phyloP scores from a whole-genome alignment of 2,888 invertebrate genomes.

The Punctoribates punctum region DNA sequence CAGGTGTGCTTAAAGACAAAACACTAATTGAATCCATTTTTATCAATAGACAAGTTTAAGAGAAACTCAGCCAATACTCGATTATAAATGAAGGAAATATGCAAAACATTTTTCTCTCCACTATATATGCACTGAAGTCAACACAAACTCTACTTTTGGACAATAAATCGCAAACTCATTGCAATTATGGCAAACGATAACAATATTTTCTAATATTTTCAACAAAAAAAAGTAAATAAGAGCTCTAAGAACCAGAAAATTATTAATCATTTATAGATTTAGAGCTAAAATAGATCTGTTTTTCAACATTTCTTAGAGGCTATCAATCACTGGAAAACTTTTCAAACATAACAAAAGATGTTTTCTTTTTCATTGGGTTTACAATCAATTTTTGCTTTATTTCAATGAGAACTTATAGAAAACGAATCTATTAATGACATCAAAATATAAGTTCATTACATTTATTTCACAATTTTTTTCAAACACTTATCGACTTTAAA shows the following conservation, averaged over 20 bases:
- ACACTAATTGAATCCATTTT: background rate
- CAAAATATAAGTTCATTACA: constrained; percentile 7
- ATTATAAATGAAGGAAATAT: constrained; percentile 1
- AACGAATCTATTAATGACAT: constrained; percentile 16
- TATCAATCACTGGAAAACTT: constrained; percentile 23
- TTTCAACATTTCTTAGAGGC: background rate
- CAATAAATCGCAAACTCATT: constrained; percentile 20
- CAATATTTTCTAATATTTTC: background rate
- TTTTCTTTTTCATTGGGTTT: background rate
- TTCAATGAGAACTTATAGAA: background rate
- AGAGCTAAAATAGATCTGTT: background rate
- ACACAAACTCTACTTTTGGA: background rate
- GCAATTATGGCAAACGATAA: background rate
- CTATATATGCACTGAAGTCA: too few species aligned
- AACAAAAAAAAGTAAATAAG: background rate
- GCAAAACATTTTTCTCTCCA: background rate
- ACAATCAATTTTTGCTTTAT: constrained; percentile 4
- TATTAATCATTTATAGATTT: constrained; percentile 17
- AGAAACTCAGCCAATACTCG: background rate
- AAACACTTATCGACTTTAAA: background rate
- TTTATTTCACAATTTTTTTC: constrained; percentile 4
- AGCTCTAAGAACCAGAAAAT: constrained; percentile 1
- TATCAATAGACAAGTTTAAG: background rate
- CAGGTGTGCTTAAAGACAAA: constrained; percentile 26
- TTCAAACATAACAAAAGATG: background rate